Conservation (phyloP, 2,888 invertebrate genomes). For the Magallana nippona region DNA sequence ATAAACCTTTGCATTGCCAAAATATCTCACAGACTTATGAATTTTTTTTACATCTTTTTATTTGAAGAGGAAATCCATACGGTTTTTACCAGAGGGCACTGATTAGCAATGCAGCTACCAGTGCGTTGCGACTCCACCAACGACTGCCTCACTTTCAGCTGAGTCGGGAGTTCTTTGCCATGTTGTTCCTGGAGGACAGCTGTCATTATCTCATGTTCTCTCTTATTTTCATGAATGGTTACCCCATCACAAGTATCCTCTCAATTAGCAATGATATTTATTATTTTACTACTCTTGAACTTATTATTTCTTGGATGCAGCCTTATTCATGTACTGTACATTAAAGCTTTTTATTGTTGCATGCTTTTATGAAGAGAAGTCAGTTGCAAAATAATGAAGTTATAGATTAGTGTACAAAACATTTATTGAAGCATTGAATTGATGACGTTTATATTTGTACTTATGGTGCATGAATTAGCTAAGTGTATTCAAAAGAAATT, state of each 20-base stretch:
- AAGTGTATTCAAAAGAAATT: too few species aligned
- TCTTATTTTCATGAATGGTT: conserved; percentile 93
- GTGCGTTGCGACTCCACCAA: conserved; percentile 96
- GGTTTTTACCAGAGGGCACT: conserved; percentile 88
- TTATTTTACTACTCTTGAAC: too few species aligned
- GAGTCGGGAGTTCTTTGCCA: conserved; percentile 89
- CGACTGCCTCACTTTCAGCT: conserved; percentile 90
- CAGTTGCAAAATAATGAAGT: too few species aligned
- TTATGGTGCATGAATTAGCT: too few species aligned
- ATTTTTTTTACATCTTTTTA: conserved; percentile 40
- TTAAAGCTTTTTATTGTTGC: too few species aligned
- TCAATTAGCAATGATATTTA: neutral
- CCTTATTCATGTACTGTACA: too few species aligned
- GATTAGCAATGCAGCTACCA: conserved; percentile 95
- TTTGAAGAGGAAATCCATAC: conserved; percentile 85
- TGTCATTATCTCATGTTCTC: conserved; percentile 98
- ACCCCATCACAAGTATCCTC: conserved; percentile 90
- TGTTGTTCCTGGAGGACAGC: conserved; percentile 88
- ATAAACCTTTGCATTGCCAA: neutral
- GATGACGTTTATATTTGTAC: too few species aligned
- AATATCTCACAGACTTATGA: too few species aligned
- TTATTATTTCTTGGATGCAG: too few species aligned
- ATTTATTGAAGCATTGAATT: too few species aligned
- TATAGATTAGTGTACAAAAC: too few species aligned
- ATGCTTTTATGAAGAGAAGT: too few species aligned